A percentile compares a stretch with the other conserved stretches of the same genome.
These are phyloP conservation scores for Manis pentadactyla DNA, from an alignment of 2,797 vertebrate genomes.

Conservation along the genomic window DNA sequence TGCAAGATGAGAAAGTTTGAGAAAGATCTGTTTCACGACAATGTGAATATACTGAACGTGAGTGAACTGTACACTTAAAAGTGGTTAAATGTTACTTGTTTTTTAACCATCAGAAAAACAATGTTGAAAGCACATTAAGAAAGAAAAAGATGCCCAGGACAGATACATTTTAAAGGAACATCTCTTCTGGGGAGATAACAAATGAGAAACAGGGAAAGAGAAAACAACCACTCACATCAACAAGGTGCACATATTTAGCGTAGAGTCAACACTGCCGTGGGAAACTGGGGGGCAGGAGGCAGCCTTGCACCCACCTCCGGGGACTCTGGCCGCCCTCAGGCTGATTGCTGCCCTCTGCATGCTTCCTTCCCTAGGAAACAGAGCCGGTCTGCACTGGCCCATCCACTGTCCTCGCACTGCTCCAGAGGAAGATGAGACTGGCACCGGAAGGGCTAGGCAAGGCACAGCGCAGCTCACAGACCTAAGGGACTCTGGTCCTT, in stretches of 20 bases:
- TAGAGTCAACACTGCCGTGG: neutral
- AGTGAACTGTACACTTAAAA: neutral
- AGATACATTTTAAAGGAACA: neutral
- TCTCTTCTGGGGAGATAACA: neutral
- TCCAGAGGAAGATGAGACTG: neutral
- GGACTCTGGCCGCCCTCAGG: neutral
- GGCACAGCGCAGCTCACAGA: too few species aligned
- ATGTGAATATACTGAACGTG: neutral
- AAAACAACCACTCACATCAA: neutral
- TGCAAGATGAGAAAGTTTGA: neutral
- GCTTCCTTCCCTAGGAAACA: neutral
- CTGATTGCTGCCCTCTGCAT: neutral
- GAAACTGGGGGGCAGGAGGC: too few species aligned
- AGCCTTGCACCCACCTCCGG: neutral
- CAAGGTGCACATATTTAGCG: neutral
- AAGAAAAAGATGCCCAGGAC: neutral
- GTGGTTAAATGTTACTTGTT: neutral
- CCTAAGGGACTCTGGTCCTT: neutral
- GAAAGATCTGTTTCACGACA: neutral
- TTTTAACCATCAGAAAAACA: neutral
- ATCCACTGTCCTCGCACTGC: fast-evolving
- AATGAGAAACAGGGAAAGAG: neutral
- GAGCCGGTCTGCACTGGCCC: neutral
- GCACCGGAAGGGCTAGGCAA: neutral
- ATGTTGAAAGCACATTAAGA: neutral